Conservation (phyloP, 64 coral and sea anemone genomes). For the Stylophora pistillata region DNA sequence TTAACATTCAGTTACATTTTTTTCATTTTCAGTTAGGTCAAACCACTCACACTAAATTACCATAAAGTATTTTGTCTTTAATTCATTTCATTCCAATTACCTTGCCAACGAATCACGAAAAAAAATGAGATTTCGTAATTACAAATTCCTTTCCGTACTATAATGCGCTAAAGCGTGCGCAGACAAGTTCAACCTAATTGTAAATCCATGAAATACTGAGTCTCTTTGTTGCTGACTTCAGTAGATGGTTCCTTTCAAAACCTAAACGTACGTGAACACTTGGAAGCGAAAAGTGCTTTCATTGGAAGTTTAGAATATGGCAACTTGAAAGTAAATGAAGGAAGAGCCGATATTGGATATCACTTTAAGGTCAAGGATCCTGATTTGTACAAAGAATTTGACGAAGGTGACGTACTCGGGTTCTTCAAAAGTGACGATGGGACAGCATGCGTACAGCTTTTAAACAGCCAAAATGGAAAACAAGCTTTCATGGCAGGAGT, state of each 20-base stretch:
- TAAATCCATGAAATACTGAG: no score
- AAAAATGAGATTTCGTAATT: no score
- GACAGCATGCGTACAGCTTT: slow-evolving; percentile 56
- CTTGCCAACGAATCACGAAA: no score
- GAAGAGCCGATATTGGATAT: slow-evolving; percentile 90
- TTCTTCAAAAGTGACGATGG: slow-evolving; percentile 80
- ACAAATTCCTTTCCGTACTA: no score
- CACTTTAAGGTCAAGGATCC: slow-evolving; percentile 73
- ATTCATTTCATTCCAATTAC: no score
- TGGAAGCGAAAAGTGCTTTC: slow-evolving; percentile 79
- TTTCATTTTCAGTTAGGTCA: no score
- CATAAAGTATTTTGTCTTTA: no score
- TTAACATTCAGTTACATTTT: no score
- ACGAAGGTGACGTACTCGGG: slow-evolving; percentile 91
- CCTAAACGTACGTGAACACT: slow-evolving; percentile 57
- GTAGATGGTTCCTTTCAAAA: slow-evolving; percentile 22
- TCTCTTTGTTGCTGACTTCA: neutral
- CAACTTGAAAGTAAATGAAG: slow-evolving; percentile 18
- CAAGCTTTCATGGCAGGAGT: slow-evolving; percentile 84
- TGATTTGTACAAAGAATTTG: slow-evolving; percentile 38
- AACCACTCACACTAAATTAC: no score
- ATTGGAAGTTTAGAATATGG: slow-evolving; percentile 60
- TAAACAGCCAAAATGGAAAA: slow-evolving; percentile 65
- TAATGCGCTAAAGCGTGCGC: no score
- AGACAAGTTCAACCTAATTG: no score